Evolutionary conservation across 1,140 invertebrate species (phyloP).

Genomic region (roundworm (Caenorhabditis elegans)): WBcel235 BX284606.5:12491001-12491500

Average conservation of each 20-base stretch:
- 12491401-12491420: neutral
- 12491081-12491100: neutral
- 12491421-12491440: neutral
- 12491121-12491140: constrained; percentile 22
- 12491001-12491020: neutral
- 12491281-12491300: too few species aligned
- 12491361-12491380: constrained; percentile 16
- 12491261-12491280: too few species aligned
- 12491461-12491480: neutral
- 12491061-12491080: neutral
- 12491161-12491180: too few species aligned
- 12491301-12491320: too few species aligned
- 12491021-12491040: neutral
- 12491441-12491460: constrained; percentile 21
- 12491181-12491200: too few species aligned
- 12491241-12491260: neutral
- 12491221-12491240: neutral
- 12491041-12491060: too few species aligned
- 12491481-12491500: neutral
- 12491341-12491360: neutral
- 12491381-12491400: neutral
- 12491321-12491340: constrained; percentile 5
- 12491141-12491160: neutral
- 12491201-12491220: too few species aligned
- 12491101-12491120: neutral